Conservation (phyloP, 2,797 vertebrate genomes). For the Pseudochirops corinnae region DNA sequence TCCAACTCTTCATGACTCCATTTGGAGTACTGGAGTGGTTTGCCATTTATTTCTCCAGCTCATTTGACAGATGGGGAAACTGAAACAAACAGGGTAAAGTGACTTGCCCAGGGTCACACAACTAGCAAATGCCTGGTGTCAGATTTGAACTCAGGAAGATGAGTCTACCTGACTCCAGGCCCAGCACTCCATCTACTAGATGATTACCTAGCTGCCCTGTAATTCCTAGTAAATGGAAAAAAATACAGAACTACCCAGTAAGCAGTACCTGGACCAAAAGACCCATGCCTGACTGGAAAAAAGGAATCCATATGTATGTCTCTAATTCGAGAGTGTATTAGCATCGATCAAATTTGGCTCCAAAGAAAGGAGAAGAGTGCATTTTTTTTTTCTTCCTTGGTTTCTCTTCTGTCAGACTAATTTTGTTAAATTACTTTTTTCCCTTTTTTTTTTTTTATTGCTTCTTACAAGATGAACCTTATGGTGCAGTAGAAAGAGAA, state of each 20-base stretch:
- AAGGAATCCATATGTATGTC: background rate
- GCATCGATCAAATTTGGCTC: background rate
- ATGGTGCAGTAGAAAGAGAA: background rate
- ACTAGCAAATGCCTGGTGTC: background rate
- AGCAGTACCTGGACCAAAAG: background rate
- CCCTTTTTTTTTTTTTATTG: background rate
- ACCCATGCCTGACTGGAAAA: no score
- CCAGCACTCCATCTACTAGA: no score
- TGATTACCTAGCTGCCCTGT: background rate
- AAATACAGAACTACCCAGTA: background rate
- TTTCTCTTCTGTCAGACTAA: background rate
- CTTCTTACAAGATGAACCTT: background rate
- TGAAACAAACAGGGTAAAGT: background rate
- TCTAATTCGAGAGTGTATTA: background rate
- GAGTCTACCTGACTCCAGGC: background rate
- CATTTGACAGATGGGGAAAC: background rate
- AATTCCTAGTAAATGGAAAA: background rate
- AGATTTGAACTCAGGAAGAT: background rate
- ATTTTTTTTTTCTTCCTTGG: background rate
- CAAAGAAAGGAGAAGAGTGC: background rate
- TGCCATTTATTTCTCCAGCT: background rate
- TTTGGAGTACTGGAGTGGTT: background rate
- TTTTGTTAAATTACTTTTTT: background rate
- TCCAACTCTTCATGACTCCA: background rate
- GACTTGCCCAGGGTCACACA: background rate